Conservation (phyloP, 1,140 invertebrate species). For the Drosophila biarmipes region DNA sequence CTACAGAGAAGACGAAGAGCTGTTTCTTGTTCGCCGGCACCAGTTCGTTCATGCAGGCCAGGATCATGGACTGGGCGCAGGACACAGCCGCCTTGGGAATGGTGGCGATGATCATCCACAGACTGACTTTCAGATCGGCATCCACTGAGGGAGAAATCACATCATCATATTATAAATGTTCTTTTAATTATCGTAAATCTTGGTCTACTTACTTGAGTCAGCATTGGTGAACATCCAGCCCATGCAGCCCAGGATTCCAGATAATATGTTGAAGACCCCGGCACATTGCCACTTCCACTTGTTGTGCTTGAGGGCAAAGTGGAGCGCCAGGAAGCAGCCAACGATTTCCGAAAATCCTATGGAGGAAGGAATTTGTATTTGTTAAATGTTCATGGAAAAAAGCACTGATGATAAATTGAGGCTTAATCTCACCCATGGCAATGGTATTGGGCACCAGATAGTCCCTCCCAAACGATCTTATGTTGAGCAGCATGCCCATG, state of each 20-base stretch:
- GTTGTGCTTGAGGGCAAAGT: conserved; percentile 76
- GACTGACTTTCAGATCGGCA: conserved; percentile 68
- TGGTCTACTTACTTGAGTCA: conserved; percentile 41
- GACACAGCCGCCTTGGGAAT: conserved; percentile 77
- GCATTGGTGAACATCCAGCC: conserved; percentile 73
- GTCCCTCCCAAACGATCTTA: conserved; percentile 83
- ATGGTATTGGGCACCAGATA: conserved; percentile 83
- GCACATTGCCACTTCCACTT: conserved; percentile 81
- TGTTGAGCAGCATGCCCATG: conserved; percentile 84
- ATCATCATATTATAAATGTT: too few relatives aligned
- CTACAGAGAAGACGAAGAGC: conserved; percentile 79
- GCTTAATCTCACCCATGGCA: conserved; percentile 78
- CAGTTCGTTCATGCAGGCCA: conserved; percentile 79
- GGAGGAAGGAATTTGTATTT: too few relatives aligned
- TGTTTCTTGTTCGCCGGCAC: conserved; percentile 75
- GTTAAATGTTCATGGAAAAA: too few relatives aligned
- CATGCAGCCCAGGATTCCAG: conserved; percentile 80
- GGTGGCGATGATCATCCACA: conserved; percentile 83
- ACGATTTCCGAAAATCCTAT: conserved; percentile 81
- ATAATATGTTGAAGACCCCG: conserved; percentile 83
- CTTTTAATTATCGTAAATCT: too few relatives aligned
- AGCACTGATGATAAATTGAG: too few relatives aligned
- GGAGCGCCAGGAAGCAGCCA: conserved; percentile 79
- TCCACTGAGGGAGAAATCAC: conserved; percentile 48
- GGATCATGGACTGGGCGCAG: conserved; percentile 77